phyloP scores from a whole-genome alignment of 37 sponge, comb jelly and placozoan genomes.

The Bolinopsis microptera region DNA sequence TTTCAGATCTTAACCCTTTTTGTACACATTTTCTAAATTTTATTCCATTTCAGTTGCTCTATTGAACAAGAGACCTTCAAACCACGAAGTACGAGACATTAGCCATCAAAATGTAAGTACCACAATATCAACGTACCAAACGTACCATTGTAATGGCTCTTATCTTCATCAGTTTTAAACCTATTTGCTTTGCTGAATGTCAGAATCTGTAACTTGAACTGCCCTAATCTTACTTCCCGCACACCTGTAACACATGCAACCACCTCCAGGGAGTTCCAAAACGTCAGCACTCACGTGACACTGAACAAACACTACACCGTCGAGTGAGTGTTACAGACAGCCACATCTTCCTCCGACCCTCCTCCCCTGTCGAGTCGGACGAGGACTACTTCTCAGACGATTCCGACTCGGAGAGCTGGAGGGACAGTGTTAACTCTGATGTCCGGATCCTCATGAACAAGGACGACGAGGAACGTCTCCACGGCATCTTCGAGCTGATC shows the following conservation, averaged over 20 bases:
- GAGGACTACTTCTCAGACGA: slow-evolving; percentile 23
- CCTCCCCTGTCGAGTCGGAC: background rate
- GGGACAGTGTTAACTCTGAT: slow-evolving; percentile 3
- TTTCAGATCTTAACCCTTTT: background rate
- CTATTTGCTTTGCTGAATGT: too few relatives aligned
- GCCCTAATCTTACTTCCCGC: too few relatives aligned
- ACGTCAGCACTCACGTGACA: background rate
- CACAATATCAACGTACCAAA: background rate
- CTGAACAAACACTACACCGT: background rate
- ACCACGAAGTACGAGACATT: background rate
- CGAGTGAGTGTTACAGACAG: slow-evolving; percentile 8
- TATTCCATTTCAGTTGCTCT: background rate
- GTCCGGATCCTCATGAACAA: slow-evolving; percentile 2
- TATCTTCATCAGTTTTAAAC: too few relatives aligned
- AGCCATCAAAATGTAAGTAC: background rate
- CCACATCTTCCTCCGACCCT: background rate
- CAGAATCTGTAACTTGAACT: background rate
- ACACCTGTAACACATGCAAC: too few relatives aligned
- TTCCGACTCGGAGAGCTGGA: slow-evolving; percentile 10
- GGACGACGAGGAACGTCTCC: slow-evolving; percentile 43
- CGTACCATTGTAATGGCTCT: background rate
- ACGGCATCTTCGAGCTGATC: slow-evolving; percentile 38
- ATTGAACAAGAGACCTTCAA: background rate
- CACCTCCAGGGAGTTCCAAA: background rate
- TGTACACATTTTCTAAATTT: background rate